A percentile compares a stretch with the other conserved stretches of the same genome.
phyloP scores from a whole-genome alignment of 2,113 vertebrate genomes.

The Acanthisitta chloris region DNA sequence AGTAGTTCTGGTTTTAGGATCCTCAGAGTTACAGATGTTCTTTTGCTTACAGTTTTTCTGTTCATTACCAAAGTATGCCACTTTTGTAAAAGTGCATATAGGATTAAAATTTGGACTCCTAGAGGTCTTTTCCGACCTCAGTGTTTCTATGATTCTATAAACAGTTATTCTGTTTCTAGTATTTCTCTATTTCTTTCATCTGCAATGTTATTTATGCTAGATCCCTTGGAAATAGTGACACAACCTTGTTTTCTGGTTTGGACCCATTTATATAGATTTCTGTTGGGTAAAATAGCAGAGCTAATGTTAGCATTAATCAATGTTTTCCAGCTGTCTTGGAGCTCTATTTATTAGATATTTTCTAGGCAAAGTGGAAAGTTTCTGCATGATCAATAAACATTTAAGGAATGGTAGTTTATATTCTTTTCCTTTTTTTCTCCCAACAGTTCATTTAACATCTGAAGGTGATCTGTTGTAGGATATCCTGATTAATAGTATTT shows the following conservation, averaged over 20 bases:
- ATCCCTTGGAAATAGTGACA: not conserved
- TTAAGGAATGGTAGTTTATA: not conserved
- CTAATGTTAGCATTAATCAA: constrained; percentile 34
- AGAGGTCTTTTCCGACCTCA: not conserved
- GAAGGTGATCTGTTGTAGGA: not conserved
- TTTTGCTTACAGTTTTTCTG: not conserved
- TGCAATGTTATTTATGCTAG: not conserved
- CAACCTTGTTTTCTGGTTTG: not conserved
- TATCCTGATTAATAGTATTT: constrained; percentile 18
- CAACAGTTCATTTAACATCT: not conserved
- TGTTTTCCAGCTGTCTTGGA: not conserved
- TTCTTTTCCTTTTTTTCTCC: not conserved
- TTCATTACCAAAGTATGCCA: not conserved
- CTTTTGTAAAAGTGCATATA: not conserved
- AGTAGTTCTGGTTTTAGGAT: not conserved
- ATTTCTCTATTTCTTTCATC: not conserved
- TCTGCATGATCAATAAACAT: constrained; percentile 21
- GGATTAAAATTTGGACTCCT: not conserved
- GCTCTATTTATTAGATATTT: not conserved
- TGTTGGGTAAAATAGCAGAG: not conserved
- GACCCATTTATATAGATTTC: not conserved
- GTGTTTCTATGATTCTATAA: not conserved
- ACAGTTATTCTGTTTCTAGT: not conserved
- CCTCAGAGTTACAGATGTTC: not conserved
- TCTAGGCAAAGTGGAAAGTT: not conserved